phyloP scores from a whole-genome alignment of 2,797 vertebrate genomes.

The Steatocranus sp. region DNA sequence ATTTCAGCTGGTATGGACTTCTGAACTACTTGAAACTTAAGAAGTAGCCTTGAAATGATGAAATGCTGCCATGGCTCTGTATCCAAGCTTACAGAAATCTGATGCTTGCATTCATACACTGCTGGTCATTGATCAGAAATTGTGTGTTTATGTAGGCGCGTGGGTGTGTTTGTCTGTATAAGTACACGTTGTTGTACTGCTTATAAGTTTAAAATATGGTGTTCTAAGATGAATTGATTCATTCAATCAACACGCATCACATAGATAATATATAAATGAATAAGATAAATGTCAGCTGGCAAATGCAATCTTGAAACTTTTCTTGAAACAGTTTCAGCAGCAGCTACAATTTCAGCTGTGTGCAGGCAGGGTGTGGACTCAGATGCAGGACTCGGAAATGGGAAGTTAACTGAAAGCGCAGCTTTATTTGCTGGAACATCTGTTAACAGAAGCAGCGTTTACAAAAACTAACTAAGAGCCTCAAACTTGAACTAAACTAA shows the following conservation, averaged over 20 bases:
- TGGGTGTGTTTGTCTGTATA: neutral
- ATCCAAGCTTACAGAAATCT: slow-evolving; percentile 18
- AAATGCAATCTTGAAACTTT: neutral
- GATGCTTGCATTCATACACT: neutral
- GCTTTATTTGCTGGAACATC: neutral
- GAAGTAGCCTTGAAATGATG: slow-evolving; percentile 30
- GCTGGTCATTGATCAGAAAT: slow-evolving; percentile 23
- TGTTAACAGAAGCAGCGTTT: rapidly evolving
- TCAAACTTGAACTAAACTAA: neutral
- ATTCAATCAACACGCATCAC: neutral
- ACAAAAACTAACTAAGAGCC: neutral
- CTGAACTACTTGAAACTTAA: neutral
- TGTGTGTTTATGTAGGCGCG: neutral
- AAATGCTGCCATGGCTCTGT: slow-evolving; percentile 1
- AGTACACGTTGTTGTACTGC: too few species aligned
- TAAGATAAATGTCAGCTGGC: neutral
- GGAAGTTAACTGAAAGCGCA: neutral
- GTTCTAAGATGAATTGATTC: neutral
- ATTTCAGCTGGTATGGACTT: neutral
- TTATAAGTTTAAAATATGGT: neutral
- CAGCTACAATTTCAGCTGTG: neutral
- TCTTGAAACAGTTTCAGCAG: neutral
- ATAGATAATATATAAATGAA: neutral
- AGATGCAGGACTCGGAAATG: neutral
- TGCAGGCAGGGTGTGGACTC: neutral